Conservation (phyloP, 2,113 vertebrate genomes). For the Chiloscyllium plagiosum region DNA sequence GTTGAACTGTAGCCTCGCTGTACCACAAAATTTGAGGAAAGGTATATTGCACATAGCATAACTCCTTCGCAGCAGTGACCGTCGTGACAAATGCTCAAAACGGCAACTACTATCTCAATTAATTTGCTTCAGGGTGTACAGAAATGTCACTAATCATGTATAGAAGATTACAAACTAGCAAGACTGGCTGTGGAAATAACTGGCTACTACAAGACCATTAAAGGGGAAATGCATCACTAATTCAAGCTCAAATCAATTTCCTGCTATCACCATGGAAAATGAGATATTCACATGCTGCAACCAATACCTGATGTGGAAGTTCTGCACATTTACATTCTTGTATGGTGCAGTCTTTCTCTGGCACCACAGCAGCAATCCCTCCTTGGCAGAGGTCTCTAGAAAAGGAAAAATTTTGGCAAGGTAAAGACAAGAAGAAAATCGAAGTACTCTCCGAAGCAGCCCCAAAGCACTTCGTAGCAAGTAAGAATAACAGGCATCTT, state of each 20-base stretch:
- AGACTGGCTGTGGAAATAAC: background rate
- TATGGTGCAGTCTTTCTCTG: slow-evolving; percentile 92
- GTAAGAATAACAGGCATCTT: background rate
- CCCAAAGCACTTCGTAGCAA: background rate
- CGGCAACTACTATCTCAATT: background rate
- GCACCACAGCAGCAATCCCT: slow-evolving; percentile 88
- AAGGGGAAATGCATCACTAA: background rate
- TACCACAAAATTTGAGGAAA: background rate
- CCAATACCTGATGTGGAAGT: slow-evolving; percentile 88
- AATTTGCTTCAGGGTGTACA: background rate
- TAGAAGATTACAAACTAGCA: background rate
- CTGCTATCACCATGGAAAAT: background rate
- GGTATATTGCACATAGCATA: background rate
- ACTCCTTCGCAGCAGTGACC: background rate
- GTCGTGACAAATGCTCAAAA: background rate
- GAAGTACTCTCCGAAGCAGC: background rate
- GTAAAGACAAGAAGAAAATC: background rate
- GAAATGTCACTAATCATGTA: background rate
- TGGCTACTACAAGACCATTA: background rate
- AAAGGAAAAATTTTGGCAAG: background rate
- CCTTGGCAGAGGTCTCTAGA: slow-evolving; percentile 90
- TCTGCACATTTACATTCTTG: slow-evolving; percentile 95
- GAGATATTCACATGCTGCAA: background rate
- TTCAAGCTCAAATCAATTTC: background rate
- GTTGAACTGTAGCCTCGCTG: background rate